A percentile compares a stretch with the other conserved stretches of the same genome.
These are phyloP conservation scores for Zaprionus capensis DNA, from an alignment of 1,140 invertebrate genomes.

Conservation along the genomic window DNA sequence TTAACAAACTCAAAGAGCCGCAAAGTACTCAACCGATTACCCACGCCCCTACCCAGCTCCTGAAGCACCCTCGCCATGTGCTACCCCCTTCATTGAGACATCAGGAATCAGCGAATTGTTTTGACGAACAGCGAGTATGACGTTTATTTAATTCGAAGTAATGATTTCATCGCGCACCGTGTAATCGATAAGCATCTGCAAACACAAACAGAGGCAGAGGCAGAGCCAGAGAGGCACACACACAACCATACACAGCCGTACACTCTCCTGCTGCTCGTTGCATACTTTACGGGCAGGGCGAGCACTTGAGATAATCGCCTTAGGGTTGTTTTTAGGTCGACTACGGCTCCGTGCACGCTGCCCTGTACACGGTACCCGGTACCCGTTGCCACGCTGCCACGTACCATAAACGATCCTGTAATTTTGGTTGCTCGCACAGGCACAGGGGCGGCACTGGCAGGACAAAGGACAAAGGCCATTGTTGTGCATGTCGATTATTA, in stretches of 20 bases:
- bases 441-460: slow-evolving; percentile 33
- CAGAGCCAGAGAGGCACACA: slow-evolving; percentile 16
- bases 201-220: slow-evolving; percentile 31
- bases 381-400: slow-evolving; percentile 41
- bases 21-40: neutral
- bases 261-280: slow-evolving; percentile 19
- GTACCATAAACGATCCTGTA: slow-evolving; percentile 77
- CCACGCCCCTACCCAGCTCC: slow-evolving; percentile 26
- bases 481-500: slow-evolving; percentile 82
- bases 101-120: slow-evolving; percentile 62
- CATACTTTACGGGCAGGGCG: slow-evolving; percentile 49
- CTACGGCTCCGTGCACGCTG: slow-evolving; percentile 34
- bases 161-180: slow-evolving; percentile 81
- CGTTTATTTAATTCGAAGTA: slow-evolving; percentile 84
- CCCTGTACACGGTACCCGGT: slow-evolving; percentile 28
- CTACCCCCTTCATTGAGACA: slow-evolving; percentile 64
- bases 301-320: slow-evolving; percentile 83
- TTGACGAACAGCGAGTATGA: slow-evolving; percentile 78
- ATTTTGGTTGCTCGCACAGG: slow-evolving; percentile 60
- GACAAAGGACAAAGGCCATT: slow-evolving; percentile 71
- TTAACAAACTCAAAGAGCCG: slow-evolving; percentile 18
- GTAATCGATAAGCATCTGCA: slow-evolving; percentile 83
- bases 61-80: neutral
- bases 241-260: neutral
- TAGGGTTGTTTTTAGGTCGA: slow-evolving; percentile 77